phyloP scores from a whole-genome alignment of 2,113 vertebrate species.

The Pterocles burchelli region DNA sequence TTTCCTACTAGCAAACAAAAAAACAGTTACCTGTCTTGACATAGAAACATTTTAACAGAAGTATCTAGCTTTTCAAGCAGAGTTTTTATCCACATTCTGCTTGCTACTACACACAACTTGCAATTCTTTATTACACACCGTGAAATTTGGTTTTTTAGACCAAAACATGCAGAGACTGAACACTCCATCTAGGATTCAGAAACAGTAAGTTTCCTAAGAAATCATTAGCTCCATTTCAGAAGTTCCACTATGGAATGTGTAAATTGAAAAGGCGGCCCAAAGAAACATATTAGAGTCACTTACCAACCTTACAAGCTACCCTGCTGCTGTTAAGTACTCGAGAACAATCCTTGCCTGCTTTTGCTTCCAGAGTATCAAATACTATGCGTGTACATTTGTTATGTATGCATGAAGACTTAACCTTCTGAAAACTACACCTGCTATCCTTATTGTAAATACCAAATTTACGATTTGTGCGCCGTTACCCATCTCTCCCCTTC shows the following conservation, averaged over 20 bases:
- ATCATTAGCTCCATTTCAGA: neutral
- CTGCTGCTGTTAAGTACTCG: neutral
- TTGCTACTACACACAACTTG: neutral
- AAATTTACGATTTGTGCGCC: neutral
- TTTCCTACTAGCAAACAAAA: neutral
- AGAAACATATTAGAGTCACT: neutral
- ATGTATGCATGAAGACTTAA: neutral
- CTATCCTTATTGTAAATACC: neutral
- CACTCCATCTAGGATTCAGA: neutral
- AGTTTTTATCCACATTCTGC: neutral
- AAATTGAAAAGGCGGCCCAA: neutral
- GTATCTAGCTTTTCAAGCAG: neutral
- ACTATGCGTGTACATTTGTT: rapidly evolving
- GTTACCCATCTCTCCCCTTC: neutral
- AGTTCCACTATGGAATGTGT: neutral
- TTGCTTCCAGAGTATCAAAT: neutral
- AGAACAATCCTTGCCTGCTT: neutral
- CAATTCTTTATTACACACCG: neutral
- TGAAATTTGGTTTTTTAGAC: neutral
- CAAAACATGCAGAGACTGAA: neutral
- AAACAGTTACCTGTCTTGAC: neutral
- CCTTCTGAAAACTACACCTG: rapidly evolving
- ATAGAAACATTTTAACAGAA: neutral
- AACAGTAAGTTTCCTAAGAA: neutral
- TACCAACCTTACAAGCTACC: neutral